These are phyloP conservation scores for Drosophila punjabiensis DNA, from an alignment of 1,140 invertebrate species.

Conservation along the genomic window DNA sequence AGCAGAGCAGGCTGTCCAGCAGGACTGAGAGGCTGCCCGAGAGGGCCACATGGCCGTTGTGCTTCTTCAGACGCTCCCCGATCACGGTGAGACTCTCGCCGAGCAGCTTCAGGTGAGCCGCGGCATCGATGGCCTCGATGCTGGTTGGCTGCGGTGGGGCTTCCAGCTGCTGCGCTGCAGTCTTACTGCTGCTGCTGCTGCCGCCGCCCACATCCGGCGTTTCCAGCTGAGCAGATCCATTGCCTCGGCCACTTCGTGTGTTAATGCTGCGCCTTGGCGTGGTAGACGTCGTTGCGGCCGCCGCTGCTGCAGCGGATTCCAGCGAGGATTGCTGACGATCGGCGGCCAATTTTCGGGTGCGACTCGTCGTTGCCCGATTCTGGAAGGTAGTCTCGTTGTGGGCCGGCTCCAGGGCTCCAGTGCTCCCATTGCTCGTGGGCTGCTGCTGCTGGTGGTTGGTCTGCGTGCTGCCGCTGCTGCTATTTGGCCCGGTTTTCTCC, in stretches of 20 bases:
- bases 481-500: slow-evolving; percentile 31
- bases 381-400: slow-evolving; percentile 53
- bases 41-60: slow-evolving; percentile 97
- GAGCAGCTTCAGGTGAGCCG: slow-evolving; percentile 96
- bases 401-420: background rate
- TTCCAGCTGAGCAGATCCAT: background rate
- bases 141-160: slow-evolving; percentile 86
- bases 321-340: slow-evolving; percentile 46
- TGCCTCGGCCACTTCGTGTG: slow-evolving; percentile 28
- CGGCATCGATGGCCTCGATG: slow-evolving; percentile 95
- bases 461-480: background rate
- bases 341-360: slow-evolving; percentile 79
- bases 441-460: background rate
- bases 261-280: slow-evolving; percentile 11
- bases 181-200: background rate
- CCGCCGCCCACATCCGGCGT: slow-evolving; percentile 1
- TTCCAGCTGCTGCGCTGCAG: slow-evolving; percentile 12
- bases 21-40: slow-evolving; percentile 97
- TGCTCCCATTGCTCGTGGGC: slow-evolving; percentile 44
- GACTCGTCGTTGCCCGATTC: slow-evolving; percentile 75
- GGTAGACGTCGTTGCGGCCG: slow-evolving; percentile 14
- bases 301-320: slow-evolving; percentile 10
- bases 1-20: slow-evolving; percentile 97
- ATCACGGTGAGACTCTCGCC: slow-evolving; percentile 97
- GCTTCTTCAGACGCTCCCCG: slow-evolving; percentile 95